Evolutionary conservation across 2,888 invertebrate genomes (phyloP).

Genomic region (Brachynemurus nebulosus): DNA sequence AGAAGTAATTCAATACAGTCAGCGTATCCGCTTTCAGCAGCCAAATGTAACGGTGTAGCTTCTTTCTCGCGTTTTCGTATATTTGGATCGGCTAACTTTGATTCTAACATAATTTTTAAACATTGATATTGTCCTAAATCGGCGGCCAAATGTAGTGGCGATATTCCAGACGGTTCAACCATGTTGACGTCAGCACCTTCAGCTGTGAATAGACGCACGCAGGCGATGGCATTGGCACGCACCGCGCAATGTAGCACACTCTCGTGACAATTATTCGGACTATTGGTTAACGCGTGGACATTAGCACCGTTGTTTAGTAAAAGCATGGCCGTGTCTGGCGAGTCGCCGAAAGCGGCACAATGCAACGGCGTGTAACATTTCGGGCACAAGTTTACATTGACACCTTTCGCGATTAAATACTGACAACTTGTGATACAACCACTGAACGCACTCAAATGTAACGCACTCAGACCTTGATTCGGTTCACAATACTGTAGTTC

Average conservation of each 20-base stretch:
- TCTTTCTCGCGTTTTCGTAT: conserved; percentile 58
- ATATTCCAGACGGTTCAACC: conserved; percentile 60
- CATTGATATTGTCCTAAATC: conserved; percentile 66
- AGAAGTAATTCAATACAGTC: conserved; percentile 66
- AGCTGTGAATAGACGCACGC: conserved; percentile 58
- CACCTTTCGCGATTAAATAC: conserved; percentile 51
- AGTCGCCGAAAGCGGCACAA: conserved; percentile 80
- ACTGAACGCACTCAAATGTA: conserved; percentile 66
- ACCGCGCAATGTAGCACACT: conserved; percentile 75
- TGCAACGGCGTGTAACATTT: conserved; percentile 72
- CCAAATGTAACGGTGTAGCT: conserved; percentile 68
- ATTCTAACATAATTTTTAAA: conserved; percentile 58
- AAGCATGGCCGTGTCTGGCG: conserved; percentile 63
- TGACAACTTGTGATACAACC: conserved; percentile 58
- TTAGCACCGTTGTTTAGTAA: conserved; percentile 58
- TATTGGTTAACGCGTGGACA: conserved; percentile 49
- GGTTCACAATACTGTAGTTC: conserved; percentile 57
- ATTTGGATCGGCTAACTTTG: conserved; percentile 56
- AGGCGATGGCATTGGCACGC: conserved; percentile 68
- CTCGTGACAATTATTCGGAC: conserved; percentile 47
- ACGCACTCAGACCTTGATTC: conserved; percentile 53
- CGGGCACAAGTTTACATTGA: conserved; percentile 52
- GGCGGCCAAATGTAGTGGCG: conserved; percentile 68
- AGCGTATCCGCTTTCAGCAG: conserved; percentile 74
- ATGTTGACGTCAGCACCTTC: conserved; percentile 64